These are phyloP conservation scores for Formica exsecta DNA, from an alignment of 1,140 invertebrate species.

Conservation along the genomic window DNA sequence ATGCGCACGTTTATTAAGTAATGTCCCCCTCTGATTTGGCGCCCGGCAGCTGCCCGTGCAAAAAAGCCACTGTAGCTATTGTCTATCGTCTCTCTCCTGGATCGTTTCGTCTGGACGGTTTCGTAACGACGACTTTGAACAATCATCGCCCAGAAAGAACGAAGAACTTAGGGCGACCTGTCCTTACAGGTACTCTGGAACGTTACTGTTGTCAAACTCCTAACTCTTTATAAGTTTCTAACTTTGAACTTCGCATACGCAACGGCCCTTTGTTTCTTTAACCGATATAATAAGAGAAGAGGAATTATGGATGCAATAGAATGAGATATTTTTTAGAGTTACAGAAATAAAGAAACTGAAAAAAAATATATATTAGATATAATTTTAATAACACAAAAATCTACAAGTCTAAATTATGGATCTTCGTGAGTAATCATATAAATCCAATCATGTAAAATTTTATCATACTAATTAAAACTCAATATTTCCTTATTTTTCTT, in stretches of 20 bases:
- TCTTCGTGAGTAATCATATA: too few species aligned
- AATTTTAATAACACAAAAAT: not conserved
- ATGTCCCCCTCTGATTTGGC: constrained; percentile 79
- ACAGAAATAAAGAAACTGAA: not conserved
- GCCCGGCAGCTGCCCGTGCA: constrained; percentile 77
- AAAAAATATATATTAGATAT: not conserved
- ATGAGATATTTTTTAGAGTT: not conserved
- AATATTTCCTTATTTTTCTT: not conserved
- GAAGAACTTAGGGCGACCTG: constrained; percentile 15
- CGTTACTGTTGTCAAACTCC: constrained; percentile 10
- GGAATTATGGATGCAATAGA: not conserved
- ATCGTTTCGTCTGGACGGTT: constrained; percentile 50
- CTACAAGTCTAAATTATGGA: not conserved
- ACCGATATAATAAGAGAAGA: not conserved
- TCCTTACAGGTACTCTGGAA: constrained; percentile 30
- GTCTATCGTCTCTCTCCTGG: constrained; percentile 71
- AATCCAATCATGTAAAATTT: constrained; percentile 6
- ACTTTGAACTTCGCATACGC: not conserved
- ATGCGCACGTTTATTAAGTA: constrained; percentile 83
- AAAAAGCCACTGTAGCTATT: constrained; percentile 81
- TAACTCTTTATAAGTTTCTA: constrained; percentile 10
- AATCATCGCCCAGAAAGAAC: constrained; percentile 30
- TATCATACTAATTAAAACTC: not conserved
- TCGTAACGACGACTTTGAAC: constrained; percentile 63
- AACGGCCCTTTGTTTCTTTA: not conserved